These are phyloP conservation scores for Papilio polyxenes DNA, from an alignment of 1,140 invertebrate genomes.

Conservation along the genomic window DNA sequence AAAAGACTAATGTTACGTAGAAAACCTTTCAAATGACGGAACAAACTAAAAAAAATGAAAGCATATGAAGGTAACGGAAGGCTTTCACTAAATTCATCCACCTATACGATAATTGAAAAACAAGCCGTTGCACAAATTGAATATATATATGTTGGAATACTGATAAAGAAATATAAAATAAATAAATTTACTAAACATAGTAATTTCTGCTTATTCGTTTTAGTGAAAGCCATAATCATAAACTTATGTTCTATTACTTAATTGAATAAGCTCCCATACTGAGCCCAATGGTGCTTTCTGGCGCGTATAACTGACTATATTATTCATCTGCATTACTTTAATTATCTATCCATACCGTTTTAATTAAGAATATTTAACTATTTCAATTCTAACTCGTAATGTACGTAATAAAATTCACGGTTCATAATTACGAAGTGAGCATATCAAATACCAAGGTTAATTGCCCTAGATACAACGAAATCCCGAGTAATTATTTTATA, in stretches of 20 bases:
- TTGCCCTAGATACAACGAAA: conserved; percentile 30
- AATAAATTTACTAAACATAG: not conserved
- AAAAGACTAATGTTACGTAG: not conserved
- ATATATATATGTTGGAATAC: no score
- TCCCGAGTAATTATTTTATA: conserved; percentile 42
- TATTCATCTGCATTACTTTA: conserved; percentile 1
- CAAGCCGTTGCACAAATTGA: not conserved
- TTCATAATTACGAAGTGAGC: conserved; percentile 11
- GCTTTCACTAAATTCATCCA: not conserved
- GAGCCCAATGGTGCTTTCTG: not conserved
- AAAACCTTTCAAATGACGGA: not conserved
- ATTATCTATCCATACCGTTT: conserved; percentile 2
- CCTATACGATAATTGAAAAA: not conserved
- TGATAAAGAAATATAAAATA: not conserved
- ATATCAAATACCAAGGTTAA: conserved; percentile 41
- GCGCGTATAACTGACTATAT: conserved; percentile 22
- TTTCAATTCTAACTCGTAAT: conserved; percentile 12
- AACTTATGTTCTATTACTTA: not conserved
- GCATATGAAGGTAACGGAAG: not conserved
- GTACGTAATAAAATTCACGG: conserved; percentile 25
- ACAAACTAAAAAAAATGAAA: not conserved
- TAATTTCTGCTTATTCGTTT: not conserved
- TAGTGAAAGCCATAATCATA: conserved; percentile 9
- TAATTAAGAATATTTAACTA: conserved; percentile 29
- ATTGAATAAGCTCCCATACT: not conserved